A percentile compares a stretch with the other conserved stretches of the same genome.
These are phyloP conservation scores for Glomeris maerens DNA, from an alignment of 1,140 invertebrate species.

Conservation along the genomic window DNA sequence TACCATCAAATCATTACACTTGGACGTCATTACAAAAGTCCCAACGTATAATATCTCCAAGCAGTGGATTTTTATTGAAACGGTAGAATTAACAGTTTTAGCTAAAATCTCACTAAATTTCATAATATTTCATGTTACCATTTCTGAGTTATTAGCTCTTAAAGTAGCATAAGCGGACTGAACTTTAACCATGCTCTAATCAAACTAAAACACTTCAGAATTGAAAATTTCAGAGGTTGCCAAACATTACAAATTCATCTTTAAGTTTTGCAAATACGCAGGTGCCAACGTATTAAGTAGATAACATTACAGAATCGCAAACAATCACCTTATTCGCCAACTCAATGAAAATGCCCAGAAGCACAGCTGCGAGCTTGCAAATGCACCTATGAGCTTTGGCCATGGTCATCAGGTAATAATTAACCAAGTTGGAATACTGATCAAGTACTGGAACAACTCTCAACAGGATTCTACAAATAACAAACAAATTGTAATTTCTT, in stretches of 20 bases:
- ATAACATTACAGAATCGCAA: too few relatives aligned
- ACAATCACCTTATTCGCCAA: conserved; percentile 51
- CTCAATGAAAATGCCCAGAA: conserved; percentile 71
- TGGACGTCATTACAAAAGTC: too few relatives aligned
- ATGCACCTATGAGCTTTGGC: conserved; percentile 56
- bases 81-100: neutral
- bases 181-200: too few relatives aligned
- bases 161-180: conserved; percentile 1
- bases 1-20: too few relatives aligned
- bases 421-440: conserved; percentile 54
- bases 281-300: too few relatives aligned
- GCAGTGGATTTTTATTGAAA: too few relatives aligned
- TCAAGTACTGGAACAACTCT: conserved; percentile 51
- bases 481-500: too few relatives aligned
- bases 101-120: neutral
- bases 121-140: neutral
- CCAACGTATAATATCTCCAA: conserved; percentile 8
- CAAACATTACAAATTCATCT: too few relatives aligned
- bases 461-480: conserved; percentile 13
- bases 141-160: neutral
- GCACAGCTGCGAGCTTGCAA: conserved; percentile 65
- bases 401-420: conserved; percentile 62
- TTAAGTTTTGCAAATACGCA: too few relatives aligned
- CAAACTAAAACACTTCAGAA: too few relatives aligned
- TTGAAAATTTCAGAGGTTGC: too few relatives aligned